Evolutionary conservation across 30 jellyfish, hydroid and myxozoan species (phyloP).

Genomic region (Hydractinia symbiolongicarpus): DNA sequence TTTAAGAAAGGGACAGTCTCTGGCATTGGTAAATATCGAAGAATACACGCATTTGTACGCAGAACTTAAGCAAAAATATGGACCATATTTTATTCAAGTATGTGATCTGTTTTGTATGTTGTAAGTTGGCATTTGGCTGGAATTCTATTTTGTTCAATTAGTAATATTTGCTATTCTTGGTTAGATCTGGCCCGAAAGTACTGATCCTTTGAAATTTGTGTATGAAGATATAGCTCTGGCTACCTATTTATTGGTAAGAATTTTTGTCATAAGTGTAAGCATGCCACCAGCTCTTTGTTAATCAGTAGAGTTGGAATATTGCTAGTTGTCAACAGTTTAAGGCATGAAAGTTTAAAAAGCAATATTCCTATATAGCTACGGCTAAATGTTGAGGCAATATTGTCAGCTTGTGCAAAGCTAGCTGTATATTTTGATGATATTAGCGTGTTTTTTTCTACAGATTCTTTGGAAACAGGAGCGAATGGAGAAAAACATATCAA

Average conservation of each 20-base stretch:
- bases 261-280: background rate
- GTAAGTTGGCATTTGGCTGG: background rate
- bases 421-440: no score
- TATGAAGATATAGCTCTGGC: conserved; percentile 93
- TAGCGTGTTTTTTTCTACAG: conserved; percentile 22
- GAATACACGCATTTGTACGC: conserved; percentile 50
- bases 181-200: conserved; percentile 93
- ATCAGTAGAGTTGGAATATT: background rate
- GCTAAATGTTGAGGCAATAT: no score
- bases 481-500: conserved; percentile 1
- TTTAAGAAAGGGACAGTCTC: conserved; percentile 40
- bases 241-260: conserved; percentile 76
- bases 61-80: conserved; percentile 68
- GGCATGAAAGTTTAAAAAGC: no score
- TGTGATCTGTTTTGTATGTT: background rate
- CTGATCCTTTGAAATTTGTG: conserved; percentile 91
- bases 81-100: conserved; percentile 70
- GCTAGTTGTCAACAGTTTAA: no score
- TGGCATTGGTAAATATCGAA: conserved; percentile 65
- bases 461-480: conserved; percentile 75
- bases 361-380: no score
- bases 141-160: background rate
- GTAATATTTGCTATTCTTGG: background rate
- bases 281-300: background rate
- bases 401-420: no score